Conservation (phyloP, 2,113 vertebrate genomes). For the Cebus imitator region DNA sequence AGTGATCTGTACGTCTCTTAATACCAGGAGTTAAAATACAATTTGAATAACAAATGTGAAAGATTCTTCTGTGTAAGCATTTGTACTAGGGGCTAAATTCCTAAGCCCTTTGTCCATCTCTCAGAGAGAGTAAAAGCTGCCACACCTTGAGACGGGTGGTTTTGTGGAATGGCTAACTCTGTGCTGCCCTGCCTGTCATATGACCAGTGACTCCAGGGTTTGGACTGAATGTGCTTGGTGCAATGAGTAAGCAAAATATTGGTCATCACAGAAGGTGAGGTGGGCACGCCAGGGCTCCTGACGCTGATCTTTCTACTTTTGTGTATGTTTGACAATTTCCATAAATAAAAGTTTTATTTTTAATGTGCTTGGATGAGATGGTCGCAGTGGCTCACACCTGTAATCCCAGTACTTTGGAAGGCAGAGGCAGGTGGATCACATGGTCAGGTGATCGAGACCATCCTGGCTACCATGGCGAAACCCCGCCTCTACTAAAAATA, state of each 20-base stretch:
- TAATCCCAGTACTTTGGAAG: no score
- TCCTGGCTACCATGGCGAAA: no score
- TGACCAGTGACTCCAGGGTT: neutral
- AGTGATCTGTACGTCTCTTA: neutral
- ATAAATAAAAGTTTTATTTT: neutral
- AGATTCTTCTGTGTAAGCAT: neutral
- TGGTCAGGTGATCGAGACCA: no score
- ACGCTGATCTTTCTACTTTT: fast-evolving
- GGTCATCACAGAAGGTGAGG: neutral
- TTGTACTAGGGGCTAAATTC: neutral
- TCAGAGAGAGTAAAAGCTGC: neutral
- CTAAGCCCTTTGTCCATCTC: neutral
- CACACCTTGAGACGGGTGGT: no score
- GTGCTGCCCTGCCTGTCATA: neutral
- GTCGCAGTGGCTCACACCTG: no score
- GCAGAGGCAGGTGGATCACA: no score
- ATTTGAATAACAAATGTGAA: neutral
- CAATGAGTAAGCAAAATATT: fast-evolving
- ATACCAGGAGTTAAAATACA: neutral
- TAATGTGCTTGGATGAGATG: neutral
- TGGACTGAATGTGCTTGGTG: fast-evolving
- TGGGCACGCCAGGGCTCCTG: neutral
- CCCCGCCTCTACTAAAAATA: no score
- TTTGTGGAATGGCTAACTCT: neutral
- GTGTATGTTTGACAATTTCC: neutral